Base-by-base conservation (phyloP, 2,888 invertebrate genomes). In the Ligdia adustata region DNA sequence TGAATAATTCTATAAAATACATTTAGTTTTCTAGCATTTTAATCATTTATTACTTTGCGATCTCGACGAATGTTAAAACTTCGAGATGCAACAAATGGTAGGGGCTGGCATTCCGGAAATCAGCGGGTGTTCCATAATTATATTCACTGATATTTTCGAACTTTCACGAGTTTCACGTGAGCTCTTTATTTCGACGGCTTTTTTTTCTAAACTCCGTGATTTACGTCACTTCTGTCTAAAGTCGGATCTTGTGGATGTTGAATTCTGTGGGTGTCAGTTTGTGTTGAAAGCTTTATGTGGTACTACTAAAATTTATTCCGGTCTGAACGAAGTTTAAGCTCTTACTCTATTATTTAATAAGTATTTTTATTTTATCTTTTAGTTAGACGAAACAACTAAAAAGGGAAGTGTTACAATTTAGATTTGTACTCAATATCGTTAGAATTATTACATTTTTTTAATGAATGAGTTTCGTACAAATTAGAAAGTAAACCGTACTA, bases 61-160 rank as follows among this genome's bases (percentile, higher is more conserved):
- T n/a, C n/a, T n/a, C n/a, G n/a, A n/a, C n/a, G n/a, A n/a, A n/a
- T n/a, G 16, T 16, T 16, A 4, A 5, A 16, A 16, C 16, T 16
- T 16, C 3, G 5, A 16, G 16, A 16, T 4, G 16, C 5, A 16
- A 16, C 16, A 13, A 32, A 41, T 78, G 70, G 86, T 84, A 86
- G 68, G 71, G 69, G 70, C 55, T 45, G 53, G 66, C 64, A 72
- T 72, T 72, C 81, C 82, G 82, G 84, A 87, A 86, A 79, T 77
- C 87, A 87, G 87, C 88, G 86, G 88, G 88, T 82, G 88, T 79
- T 79, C 85, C 77, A 81, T 88, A 88, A 90, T 89, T 86, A 89
- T 87, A 87, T 88, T 88, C 86, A 83, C 79, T 81, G 84, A 85
- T 84, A 89, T 88, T 88, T 88, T 80, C 79, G 79, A 89, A 88